A percentile compares a stretch with the other conserved stretches of the same genome.
These are phyloP conservation scores for Ochropacha duplaris DNA, from an alignment of 2,888 invertebrate species.

Conservation along the genomic window DNA sequence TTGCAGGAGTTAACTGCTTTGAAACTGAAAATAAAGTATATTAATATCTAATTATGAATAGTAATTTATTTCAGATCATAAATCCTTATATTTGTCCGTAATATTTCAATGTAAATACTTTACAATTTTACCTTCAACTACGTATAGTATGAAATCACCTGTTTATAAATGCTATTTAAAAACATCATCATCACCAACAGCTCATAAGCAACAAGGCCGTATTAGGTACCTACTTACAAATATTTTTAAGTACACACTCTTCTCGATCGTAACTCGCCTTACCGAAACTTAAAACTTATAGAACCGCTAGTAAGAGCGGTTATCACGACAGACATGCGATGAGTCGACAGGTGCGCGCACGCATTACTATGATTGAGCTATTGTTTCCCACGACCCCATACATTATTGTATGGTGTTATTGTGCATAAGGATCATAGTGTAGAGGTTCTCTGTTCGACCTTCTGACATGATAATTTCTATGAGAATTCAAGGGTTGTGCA, in stretches of 20 bases:
- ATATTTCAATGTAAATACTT: too few species aligned
- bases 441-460: neutral
- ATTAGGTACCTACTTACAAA: too few species aligned
- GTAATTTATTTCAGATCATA: too few species aligned
- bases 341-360: conserved; percentile 68
- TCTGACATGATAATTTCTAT: neutral
- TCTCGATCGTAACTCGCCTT: conserved; percentile 16
- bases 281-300: conserved; percentile 17
- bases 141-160: too few species aligned
- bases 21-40: too few species aligned
- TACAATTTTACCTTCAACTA: too few species aligned
- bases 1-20: too few species aligned
- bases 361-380: conserved; percentile 73
- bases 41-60: too few species aligned
- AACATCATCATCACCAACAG: too few species aligned
- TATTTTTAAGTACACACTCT: neutral
- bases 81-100: too few species aligned
- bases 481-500: neutral
- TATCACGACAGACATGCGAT: conserved; percentile 39
- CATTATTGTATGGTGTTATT: conserved; percentile 20
- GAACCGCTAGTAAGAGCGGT: conserved; percentile 35
- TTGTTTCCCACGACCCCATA: conserved; percentile 74
- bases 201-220: too few species aligned
- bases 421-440: neutral
- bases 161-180: too few species aligned